Percentiles rank a stretch among this genome's conserved stretches.
These are phyloP conservation scores for Augochlorella aurata DNA, from an alignment of 2,888 invertebrate species.

Conservation along the genomic window DNA sequence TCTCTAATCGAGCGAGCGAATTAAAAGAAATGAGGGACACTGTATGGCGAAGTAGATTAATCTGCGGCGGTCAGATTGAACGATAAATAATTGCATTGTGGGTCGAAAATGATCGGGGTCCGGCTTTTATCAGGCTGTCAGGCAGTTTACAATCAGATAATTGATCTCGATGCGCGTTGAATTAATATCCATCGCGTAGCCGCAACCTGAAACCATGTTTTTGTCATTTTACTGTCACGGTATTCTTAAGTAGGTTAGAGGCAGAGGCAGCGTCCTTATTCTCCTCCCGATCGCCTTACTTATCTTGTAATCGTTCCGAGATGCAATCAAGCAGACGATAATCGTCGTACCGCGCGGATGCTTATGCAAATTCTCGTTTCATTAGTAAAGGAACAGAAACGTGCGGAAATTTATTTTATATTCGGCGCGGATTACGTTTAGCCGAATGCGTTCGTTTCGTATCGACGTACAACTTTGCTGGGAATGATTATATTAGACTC, in stretches of 20 bases:
- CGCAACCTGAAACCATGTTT: slow-evolving; percentile 17
- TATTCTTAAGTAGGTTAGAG: slow-evolving; percentile 45
- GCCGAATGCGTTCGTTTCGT: background rate
- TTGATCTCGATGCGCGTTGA: slow-evolving; percentile 16
- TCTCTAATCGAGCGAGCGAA: no score
- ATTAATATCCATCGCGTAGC: background rate
- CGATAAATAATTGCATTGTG: background rate
- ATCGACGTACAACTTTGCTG: no score
- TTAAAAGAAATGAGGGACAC: background rate
- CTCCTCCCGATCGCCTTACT: slow-evolving; percentile 47
- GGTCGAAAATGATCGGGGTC: background rate
- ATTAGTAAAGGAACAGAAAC: background rate
- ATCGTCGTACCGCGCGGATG: background rate
- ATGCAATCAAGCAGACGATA: background rate
- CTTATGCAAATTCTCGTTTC: slow-evolving; percentile 1
- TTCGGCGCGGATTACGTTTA: background rate
- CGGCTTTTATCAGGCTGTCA: slow-evolving; percentile 4
- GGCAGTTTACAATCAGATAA: background rate
- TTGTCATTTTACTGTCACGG: slow-evolving; percentile 25
- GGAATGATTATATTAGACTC: no score
- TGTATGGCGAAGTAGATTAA: background rate
- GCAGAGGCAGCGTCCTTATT: slow-evolving; percentile 23
- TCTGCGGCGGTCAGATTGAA: background rate
- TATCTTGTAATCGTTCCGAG: slow-evolving; percentile 30
- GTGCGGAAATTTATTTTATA: background rate